Conservation (phyloP, 2,888 invertebrate genomes). For the Ethmia dodecea region DNA sequence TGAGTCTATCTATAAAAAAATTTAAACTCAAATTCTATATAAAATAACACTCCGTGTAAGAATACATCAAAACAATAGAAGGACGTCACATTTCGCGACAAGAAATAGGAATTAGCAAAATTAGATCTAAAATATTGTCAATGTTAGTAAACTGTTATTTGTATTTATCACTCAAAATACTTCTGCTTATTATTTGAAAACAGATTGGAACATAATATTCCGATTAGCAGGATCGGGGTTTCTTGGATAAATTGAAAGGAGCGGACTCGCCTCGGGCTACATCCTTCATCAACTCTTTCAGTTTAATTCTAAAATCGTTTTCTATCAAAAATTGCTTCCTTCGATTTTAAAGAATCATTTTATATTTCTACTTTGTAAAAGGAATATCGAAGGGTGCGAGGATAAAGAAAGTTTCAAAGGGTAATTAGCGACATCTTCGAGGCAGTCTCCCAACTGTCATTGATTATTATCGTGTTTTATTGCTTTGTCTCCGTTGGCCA, state of each 20-base stretch:
- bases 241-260: constrained; percentile 51
- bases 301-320: constrained; percentile 45
- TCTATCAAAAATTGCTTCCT: constrained; percentile 14
- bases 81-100: too few relatives aligned
- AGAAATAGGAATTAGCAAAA: too few relatives aligned
- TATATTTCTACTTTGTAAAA: constrained; percentile 10
- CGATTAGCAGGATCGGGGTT: constrained; percentile 53
- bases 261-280: constrained; percentile 42
- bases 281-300: constrained; percentile 60
- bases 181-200: constrained; percentile 27
- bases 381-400: not conserved
- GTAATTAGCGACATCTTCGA: constrained; percentile 32
- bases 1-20: not conserved
- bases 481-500: constrained; percentile 39
- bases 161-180: too few relatives aligned
- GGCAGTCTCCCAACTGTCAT: constrained; percentile 44
- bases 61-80: too few relatives aligned
- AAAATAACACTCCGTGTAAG: not conserved
- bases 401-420: constrained; percentile 8
- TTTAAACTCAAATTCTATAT: not conserved
- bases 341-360: constrained; percentile 7
- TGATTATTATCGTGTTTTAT: constrained; percentile 47
- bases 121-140: too few relatives aligned
- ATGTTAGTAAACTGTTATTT: too few relatives aligned
- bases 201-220: constrained; percentile 59